A percentile compares a stretch with the other conserved stretches of the same genome.
These are phyloP conservation scores for Mus spretus DNA, from an alignment of 2,797 vertebrate genomes.

Conservation along the genomic window DNA sequence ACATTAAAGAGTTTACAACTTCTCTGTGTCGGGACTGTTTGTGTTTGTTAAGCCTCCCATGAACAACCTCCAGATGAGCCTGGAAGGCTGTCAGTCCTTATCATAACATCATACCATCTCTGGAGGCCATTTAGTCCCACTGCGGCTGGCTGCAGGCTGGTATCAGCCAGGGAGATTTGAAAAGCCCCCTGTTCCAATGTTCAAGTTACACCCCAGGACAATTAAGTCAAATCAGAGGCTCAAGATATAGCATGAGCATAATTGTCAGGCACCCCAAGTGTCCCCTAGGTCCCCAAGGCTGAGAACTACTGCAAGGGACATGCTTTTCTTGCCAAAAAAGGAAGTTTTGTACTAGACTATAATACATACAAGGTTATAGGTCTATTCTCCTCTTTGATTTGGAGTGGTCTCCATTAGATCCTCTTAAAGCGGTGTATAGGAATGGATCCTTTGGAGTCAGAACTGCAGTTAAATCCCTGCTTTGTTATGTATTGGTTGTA, in stretches of 20 bases:
- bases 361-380: background rate
- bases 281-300: background rate
- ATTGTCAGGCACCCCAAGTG: background rate
- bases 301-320: background rate
- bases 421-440: background rate
- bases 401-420: conserved; percentile 49
- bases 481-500: background rate
- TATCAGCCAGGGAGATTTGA: conserved; percentile 5
- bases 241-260: background rate
- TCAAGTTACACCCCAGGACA: background rate
- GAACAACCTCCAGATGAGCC: background rate
- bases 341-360: background rate
- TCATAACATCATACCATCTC: background rate
- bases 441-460: conserved; percentile 20
- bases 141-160: background rate
- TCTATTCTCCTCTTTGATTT: conserved; percentile 58
- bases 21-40: conserved; percentile 53
- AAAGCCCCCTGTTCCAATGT: background rate
- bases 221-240: conserved; percentile 3
- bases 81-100: background rate
- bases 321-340: background rate
- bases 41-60: conserved; percentile 7
- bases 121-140: background rate
- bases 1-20: conserved; percentile 2
- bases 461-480: background rate